Evolutionary conservation across 2,888 invertebrate genomes (phyloP), one percentile per base, ranked within the genome.

Genomic region (Chaetoderma sp.): DNA sequence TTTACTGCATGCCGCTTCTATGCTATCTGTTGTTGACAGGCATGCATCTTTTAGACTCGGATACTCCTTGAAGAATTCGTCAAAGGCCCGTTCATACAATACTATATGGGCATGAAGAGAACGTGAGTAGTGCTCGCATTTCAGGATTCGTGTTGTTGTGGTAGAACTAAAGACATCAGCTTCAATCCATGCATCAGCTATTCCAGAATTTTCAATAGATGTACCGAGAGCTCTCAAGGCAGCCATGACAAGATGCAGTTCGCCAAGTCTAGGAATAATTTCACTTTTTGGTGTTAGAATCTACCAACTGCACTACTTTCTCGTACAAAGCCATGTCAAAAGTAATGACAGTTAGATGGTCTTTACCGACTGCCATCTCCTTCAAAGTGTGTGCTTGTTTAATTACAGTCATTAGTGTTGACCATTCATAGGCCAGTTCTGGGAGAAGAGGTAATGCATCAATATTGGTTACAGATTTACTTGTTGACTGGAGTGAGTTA

Each of bases 251-350:
- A 63, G 55, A n/a, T n/a, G n/a, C 28, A 61, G 60, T 59, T 59
- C 63, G 3, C 42, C 58, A n/a, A 66, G 63, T 59, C 50, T n/a
- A 32, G 63, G 66, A 13, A 60, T 28, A 23, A 67, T 47, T 44
- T n/a, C 61, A 18, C 56, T n/a, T 30, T 49, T 58, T 45, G 45
- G 58, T 52, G 28, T 56, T 49, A 8, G 60, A 28, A 63, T 68
- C 52, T 18, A 68, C 28, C 44, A 69, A 56, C 25, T 63, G 69
- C 3, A 63, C 36, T 13, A 59, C 67, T 52, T 63, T 69, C 56
- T 63, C 67, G 49, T 63, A 54, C 4, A 69, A 25, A 33, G 56
- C 49, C 65, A 50, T 23, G 50, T 67, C 60, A 39, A 68, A 61
- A 23, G 60, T 28, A 39, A 67, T 67, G n/a, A 68, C 49, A 27